Conservation (phyloP, 2,888 invertebrate genomes). For the Crocallis elinguaria region DNA sequence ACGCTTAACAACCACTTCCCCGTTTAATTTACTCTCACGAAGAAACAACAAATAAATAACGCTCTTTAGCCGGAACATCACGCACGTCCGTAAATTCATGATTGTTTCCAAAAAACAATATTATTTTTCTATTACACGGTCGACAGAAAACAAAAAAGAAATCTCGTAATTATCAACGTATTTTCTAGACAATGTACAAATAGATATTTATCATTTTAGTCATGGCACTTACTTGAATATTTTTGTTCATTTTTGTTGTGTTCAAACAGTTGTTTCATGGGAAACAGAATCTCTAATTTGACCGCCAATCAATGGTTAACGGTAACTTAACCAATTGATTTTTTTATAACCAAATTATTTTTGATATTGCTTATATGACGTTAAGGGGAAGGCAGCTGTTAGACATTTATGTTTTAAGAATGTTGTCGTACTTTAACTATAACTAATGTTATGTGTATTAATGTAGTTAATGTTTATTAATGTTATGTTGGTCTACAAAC, state of each 20-base stretch:
- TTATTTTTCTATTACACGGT: conserved; percentile 34
- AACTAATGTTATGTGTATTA: too few species aligned
- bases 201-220: conserved; percentile 64
- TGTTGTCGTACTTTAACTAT: background rate
- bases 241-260: conserved; percentile 62
- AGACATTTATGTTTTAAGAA: background rate
- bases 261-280: conserved; percentile 63
- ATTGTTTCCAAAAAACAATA: conserved; percentile 14
- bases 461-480: too few species aligned
- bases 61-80: conserved; percentile 13
- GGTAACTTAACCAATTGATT: conserved; percentile 67
- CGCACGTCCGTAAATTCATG: conserved; percentile 10
- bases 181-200: conserved; percentile 57
- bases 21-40: conserved; percentile 5
- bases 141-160: conserved; percentile 31
- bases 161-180: conserved; percentile 19
- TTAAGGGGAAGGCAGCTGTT: conserved; percentile 55
- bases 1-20: conserved; percentile 1
- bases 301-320: conserved; percentile 61
- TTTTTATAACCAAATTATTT: conserved; percentile 69
- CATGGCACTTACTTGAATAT: conserved; percentile 63
- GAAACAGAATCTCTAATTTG: conserved; percentile 53
- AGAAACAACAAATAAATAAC: background rate
- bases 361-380: conserved; percentile 54
- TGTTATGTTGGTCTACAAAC: too few species aligned